Evolutionary conservation across 2,797 vertebrate genomes (phyloP), one percentile per base, ranked within the genome.

Genomic region (Chanos chanos): DNA sequence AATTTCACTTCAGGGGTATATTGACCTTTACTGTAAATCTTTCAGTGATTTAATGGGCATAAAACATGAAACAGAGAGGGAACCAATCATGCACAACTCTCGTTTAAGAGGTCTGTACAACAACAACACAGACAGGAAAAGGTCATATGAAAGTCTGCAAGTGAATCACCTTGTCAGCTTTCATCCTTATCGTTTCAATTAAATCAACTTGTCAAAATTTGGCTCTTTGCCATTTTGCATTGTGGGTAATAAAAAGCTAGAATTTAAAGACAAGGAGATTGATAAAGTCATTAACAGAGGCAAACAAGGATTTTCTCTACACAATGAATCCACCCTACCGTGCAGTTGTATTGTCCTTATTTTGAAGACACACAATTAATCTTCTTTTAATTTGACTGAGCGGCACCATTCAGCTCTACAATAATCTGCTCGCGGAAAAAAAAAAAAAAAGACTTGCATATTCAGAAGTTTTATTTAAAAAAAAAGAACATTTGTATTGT

Each of bases 251-350:
- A 73, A 71, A n/a, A 70, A 66, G 40, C 27, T 24, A 34, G 50
- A 62, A 70, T 77, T 77, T 80, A 34, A 73, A 79, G 76, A 47
- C 64, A 47, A 70, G 72, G 44, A 57, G 31, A 49, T 47, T 64
- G 16, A 70, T 52, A 25, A 50, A 41, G 55, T 61, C 30, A 67
- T 55, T 27, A 66, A 52, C 51, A 24, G 16, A 31, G 47, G 21
- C 27, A 19, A 34, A 27, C 41, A 68, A 61, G 61, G 47, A 9
- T 18, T 50, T 47, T 68, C 36, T 67, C 39, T 63, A 1, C 51
- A 48, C 44, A 59, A 74, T 83, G 77, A 71, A 51, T 39, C 57
- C 25, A 1, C n/a, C 18, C 34, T 56, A 64, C 60, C 60, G 22
- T 68, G 39, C 28, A 57, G 49, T 34, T 47, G 67, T 61, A 12